Conservation (phyloP, 2,113 vertebrate species). For the Chauna torquata region DNA sequence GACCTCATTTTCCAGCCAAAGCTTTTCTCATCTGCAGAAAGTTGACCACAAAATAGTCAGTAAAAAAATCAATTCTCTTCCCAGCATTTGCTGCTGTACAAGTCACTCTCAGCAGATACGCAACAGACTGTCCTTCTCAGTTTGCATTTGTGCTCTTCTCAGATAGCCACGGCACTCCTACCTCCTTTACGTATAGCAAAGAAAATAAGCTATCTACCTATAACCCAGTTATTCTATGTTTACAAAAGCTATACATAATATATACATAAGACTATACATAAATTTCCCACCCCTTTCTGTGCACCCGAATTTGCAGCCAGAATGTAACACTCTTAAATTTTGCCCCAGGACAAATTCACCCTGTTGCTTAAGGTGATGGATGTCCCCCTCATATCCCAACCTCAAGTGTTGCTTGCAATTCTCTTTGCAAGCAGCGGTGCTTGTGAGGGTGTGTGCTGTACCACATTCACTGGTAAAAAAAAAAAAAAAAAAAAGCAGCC, state of each 20-base stretch:
- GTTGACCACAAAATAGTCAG: not conserved
- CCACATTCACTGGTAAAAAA: not conserved
- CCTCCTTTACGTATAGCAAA: not conserved
- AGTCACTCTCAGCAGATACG: not conserved
- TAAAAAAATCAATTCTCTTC: not conserved
- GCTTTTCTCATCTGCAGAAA: slow-evolving; percentile 2
- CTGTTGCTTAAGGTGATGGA: not conserved
- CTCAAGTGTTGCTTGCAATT: not conserved
- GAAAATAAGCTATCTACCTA: not conserved
- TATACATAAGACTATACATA: not conserved
- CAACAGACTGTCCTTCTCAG: not conserved
- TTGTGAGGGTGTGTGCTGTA: not conserved
- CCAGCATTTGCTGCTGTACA: not conserved
- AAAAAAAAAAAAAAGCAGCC: not conserved
- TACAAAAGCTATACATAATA: too few species aligned
- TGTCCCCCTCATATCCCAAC: not conserved
- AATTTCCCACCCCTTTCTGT: not conserved
- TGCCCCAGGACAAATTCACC: not conserved
- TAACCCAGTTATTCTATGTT: not conserved
- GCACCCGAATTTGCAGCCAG: not conserved
- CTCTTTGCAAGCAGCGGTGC: not conserved
- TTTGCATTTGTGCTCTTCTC: not conserved
- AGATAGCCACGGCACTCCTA: not conserved
- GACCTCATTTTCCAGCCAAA: not conserved
- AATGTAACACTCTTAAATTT: not conserved